phyloP scores from a whole-genome alignment of 2,113 vertebrate genomes.

The Delphinapterus leucas region DNA sequence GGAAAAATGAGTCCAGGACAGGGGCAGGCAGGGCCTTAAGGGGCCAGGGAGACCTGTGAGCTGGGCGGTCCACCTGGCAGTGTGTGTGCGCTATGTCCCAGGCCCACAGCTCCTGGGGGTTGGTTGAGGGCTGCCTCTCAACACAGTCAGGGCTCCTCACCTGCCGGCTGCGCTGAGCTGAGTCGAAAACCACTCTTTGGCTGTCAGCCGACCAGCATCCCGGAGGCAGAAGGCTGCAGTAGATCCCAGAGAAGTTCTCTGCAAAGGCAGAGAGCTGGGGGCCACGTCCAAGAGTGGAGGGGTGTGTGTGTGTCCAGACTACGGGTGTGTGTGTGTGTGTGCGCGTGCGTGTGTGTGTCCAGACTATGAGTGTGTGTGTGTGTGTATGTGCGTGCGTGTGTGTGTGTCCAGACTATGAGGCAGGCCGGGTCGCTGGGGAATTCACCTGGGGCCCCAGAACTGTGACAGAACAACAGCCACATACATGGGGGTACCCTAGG shows the following conservation, averaged over 20 bases:
- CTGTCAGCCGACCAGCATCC: conserved; percentile 95
- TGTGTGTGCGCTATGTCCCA: fast-evolving
- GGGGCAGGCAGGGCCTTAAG: not conserved
- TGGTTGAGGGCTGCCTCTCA: not conserved
- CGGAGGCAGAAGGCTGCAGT: conserved; percentile 83
- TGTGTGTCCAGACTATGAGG: not conserved
- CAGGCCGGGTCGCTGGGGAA: not conserved
- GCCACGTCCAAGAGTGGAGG: not conserved
- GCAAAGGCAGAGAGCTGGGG: conserved; percentile 8
- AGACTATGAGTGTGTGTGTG: not conserved
- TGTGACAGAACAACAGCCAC: not conserved
- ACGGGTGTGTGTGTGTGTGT: too few species aligned
- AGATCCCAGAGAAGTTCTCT: conserved; percentile 90
- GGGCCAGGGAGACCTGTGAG: not conserved
- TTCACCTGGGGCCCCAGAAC: not conserved
- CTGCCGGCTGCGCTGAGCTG: conserved; percentile 88
- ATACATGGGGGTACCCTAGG: not conserved
- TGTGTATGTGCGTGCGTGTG: too few species aligned
- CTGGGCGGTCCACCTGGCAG: not conserved
- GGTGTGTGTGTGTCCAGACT: too few species aligned
- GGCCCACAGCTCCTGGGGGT: not conserved
- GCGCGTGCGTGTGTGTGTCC: too few species aligned
- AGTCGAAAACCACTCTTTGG: conserved; percentile 87
- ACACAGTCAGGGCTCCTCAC: conserved; percentile 72
- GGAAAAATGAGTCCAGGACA: not conserved